phyloP scores from a whole-genome alignment of 2,113 vertebrate genomes.

The Pomatostomus ruficeps region DNA sequence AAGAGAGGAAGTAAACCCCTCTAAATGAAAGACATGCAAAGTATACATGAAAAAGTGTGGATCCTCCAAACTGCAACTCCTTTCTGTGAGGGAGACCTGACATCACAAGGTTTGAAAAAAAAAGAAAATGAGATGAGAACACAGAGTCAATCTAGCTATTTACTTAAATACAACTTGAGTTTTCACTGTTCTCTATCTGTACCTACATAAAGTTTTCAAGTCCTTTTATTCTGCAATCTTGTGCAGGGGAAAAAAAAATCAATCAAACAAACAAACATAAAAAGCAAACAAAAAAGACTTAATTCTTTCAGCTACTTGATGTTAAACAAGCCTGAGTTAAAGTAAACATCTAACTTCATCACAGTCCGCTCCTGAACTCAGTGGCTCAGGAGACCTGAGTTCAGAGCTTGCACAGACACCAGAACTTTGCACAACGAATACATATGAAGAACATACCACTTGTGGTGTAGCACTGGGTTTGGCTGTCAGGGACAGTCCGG shows the following conservation, averaged over 20 bases:
- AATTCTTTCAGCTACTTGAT: neutral
- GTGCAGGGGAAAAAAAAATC: neutral
- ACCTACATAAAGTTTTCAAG: neutral
- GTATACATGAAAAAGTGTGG: rapidly evolving
- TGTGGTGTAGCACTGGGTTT: neutral
- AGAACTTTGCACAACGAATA: neutral
- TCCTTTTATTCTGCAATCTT: neutral
- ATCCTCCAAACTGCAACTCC: neutral
- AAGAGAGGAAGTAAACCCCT: neutral
- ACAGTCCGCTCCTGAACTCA: neutral
- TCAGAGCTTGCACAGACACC: neutral
- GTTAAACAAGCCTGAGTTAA: neutral
- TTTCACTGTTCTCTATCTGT: neutral
- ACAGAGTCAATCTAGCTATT: neutral
- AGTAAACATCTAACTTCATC: neutral
- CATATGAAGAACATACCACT: neutral
- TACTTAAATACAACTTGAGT: neutral
- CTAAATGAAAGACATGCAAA: neutral
- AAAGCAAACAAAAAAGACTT: neutral
- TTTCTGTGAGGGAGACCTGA: neutral
- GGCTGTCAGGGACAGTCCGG: neutral
- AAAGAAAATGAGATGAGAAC: neutral
- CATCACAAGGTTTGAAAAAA: neutral
- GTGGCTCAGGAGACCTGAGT: neutral
- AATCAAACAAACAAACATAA: neutral